Evolutionary conservation across 1,140 invertebrate genomes (phyloP).

Genomic region (Brachionus plicatilis): DNA sequence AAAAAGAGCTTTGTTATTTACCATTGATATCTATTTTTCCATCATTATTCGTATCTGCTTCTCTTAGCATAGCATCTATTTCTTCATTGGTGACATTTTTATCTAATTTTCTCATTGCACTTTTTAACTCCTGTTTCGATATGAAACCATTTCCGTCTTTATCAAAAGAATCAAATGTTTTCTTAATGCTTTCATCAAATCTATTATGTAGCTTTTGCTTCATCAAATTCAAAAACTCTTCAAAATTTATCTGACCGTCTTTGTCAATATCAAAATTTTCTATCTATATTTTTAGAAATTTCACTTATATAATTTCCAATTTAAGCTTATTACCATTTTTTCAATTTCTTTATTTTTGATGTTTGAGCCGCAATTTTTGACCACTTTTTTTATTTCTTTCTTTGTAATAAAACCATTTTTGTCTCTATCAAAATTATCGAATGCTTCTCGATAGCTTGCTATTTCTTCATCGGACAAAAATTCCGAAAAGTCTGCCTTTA

Average conservation of each 20-base stretch:
- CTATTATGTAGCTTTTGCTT: neutral
- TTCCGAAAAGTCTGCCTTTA: too few relatives aligned
- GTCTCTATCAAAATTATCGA: conserved; percentile 10
- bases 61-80: conserved; percentile 32
- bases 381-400: neutral
- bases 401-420: conserved; percentile 25
- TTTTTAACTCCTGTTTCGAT: neutral
- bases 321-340: neutral
- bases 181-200: neutral
- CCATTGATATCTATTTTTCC: conserved; percentile 31
- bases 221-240: conserved; percentile 26
- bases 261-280: neutral
- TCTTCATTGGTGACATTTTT: conserved; percentile 18
- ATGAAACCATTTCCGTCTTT: conserved; percentile 19
- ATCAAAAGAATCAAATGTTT: conserved; percentile 18
- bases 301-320: neutral
- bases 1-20: neutral
- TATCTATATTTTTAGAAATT: neutral
- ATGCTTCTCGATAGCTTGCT: neutral
- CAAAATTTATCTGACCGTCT: neutral
- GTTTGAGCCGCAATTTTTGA: neutral
- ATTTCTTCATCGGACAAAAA: conserved; percentile 5
- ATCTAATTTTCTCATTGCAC: neutral
- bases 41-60: conserved; percentile 31
- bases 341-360: neutral